Percentiles rank a stretch among this genome's conserved stretches.
These are phyloP conservation scores for Mohoua ochrocephala DNA, from an alignment of 2,113 vertebrate species.

Conservation along the genomic window DNA sequence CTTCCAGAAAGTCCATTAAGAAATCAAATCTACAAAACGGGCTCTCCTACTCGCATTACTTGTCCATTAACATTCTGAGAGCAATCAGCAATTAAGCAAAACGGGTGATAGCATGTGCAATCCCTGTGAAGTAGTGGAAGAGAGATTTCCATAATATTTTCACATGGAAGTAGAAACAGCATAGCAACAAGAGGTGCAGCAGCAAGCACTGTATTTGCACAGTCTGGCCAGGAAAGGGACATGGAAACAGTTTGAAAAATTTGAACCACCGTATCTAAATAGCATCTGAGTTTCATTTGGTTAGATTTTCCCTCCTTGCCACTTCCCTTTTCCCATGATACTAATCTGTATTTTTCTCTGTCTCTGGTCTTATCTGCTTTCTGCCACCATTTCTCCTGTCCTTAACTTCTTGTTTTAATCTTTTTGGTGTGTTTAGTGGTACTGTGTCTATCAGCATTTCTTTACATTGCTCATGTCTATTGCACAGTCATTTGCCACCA, in stretches of 20 bases:
- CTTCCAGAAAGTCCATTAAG: constrained; percentile 52
- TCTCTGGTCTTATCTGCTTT: background rate
- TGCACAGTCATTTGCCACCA: background rate
- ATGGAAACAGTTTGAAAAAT: background rate
- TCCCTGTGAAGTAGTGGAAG: background rate
- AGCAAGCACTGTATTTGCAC: background rate
- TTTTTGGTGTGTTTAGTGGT: background rate
- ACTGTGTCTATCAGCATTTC: background rate
- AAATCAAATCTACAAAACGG: constrained; percentile 48
- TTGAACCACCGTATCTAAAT: background rate
- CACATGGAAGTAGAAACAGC: background rate
- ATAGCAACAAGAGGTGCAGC: background rate
- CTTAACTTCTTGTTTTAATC: background rate
- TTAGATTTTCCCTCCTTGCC: background rate
- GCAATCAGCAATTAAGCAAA: background rate
- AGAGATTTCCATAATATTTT: background rate
- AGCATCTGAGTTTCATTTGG: background rate
- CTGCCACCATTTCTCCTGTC: background rate
- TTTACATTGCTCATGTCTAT: background rate
- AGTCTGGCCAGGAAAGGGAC: background rate
- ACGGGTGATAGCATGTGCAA: background rate
- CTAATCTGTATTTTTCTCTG: background rate
- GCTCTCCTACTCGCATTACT: background rate
- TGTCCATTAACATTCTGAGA: constrained; percentile 17
- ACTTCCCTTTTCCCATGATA: background rate